Evolutionary conservation across 1,140 invertebrate genomes (phyloP).

Genomic region (Pseudachorutes palmiensis): DNA sequence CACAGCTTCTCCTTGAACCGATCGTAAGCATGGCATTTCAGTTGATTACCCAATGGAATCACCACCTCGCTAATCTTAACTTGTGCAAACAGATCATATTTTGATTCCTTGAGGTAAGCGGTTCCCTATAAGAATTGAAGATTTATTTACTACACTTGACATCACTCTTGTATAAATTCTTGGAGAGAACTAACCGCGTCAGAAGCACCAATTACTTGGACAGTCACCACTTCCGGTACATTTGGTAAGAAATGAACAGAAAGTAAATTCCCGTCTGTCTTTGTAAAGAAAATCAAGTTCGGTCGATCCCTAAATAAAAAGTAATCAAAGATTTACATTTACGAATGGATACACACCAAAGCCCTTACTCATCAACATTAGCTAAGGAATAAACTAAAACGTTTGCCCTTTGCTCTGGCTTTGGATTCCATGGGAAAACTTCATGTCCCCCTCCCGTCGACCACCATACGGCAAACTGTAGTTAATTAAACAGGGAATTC

Average conservation of each 20-base stretch:
- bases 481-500: neutral
- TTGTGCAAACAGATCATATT: neutral
- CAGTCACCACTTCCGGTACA: neutral
- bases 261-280: slow-evolving; percentile 28
- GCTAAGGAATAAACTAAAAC: slow-evolving; percentile 20
- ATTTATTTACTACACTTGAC: neutral
- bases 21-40: slow-evolving; percentile 30
- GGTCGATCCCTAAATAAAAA: slow-evolving; percentile 19
- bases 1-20: slow-evolving; percentile 21
- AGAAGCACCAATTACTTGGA: neutral
- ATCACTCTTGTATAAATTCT: neutral
- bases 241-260: slow-evolving; percentile 22
- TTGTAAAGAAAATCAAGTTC: slow-evolving; percentile 25
- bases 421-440: slow-evolving; percentile 36
- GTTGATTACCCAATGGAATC: slow-evolving; percentile 26
- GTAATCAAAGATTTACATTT: neutral
- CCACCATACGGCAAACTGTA: slow-evolving; percentile 35
- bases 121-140: slow-evolving; percentile 7
- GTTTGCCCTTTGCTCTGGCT: slow-evolving; percentile 29
- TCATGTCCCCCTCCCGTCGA: slow-evolving; percentile 29
- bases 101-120: neutral
- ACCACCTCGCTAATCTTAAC: slow-evolving; percentile 20
- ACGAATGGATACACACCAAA: neutral
- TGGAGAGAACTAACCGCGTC: neutral
- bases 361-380: neutral